Conservation (phyloP, 2,888 invertebrate species). For the Cryptus armator region DNA sequence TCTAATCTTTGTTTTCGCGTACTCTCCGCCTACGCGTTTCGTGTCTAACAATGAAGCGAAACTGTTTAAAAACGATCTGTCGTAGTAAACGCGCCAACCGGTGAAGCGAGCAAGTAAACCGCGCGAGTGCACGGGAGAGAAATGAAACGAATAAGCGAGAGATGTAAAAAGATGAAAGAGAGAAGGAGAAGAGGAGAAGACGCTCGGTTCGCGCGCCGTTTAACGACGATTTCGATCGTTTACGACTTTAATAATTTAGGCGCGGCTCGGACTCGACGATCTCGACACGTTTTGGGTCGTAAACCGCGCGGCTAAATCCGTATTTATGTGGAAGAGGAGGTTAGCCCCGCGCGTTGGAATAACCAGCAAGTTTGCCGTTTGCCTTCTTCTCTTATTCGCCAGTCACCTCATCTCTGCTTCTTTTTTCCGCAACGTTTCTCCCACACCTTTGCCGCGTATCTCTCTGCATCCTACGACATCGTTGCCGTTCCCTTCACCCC, state of each 20-base stretch:
- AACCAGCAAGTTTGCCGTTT: slow-evolving; percentile 64
- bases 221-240: slow-evolving; percentile 85
- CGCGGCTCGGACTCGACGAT: slow-evolving; percentile 83
- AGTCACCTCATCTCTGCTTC: slow-evolving; percentile 59
- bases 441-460: slow-evolving; percentile 31
- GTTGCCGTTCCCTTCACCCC: slow-evolving; percentile 11
- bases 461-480: slow-evolving; percentile 39
- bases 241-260: slow-evolving; percentile 85
- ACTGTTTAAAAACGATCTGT: slow-evolving; percentile 66
- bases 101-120: slow-evolving; percentile 46
- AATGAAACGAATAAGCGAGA: slow-evolving; percentile 53
- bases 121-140: slow-evolving; percentile 56
- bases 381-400: slow-evolving; percentile 47
- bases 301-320: slow-evolving; percentile 84
- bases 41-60: slow-evolving; percentile 68
- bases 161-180: slow-evolving; percentile 33
- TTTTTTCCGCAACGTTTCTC: slow-evolving; percentile 37
- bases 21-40: slow-evolving; percentile 16
- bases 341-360: slow-evolving; percentile 72
- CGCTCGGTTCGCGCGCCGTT: slow-evolving; percentile 80
- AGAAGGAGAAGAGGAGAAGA: slow-evolving; percentile 63
- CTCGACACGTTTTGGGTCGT: slow-evolving; percentile 85
- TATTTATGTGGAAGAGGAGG: slow-evolving; percentile 83
- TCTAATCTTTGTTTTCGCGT: neutral
- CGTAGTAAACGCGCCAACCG: slow-evolving; percentile 57